phyloP scores from a whole-genome alignment of 2,797 vertebrate species.

The Heterohyrax brucei region DNA sequence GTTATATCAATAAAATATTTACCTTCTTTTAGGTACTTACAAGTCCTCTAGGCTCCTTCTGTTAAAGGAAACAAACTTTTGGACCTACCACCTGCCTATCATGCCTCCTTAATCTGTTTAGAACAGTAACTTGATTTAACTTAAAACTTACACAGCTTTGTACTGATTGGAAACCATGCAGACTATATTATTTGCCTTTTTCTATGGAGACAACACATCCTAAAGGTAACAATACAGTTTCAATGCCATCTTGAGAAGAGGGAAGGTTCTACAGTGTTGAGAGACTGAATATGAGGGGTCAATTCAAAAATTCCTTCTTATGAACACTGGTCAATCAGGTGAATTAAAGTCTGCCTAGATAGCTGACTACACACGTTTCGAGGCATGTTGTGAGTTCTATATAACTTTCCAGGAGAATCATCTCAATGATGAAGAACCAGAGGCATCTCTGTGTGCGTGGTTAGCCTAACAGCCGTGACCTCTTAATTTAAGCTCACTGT shows the following conservation, averaged over 20 bases:
- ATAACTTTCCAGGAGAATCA: not conserved
- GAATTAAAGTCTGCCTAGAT: slow-evolving; percentile 37
- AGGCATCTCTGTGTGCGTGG: not conserved
- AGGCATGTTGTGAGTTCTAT: not conserved
- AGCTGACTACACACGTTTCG: not conserved
- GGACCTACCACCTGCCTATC: not conserved
- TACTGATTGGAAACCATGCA: slow-evolving; percentile 9
- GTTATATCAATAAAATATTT: not conserved
- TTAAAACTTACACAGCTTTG: slow-evolving; percentile 48
- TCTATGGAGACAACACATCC: not conserved
- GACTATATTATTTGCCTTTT: slow-evolving; percentile 38
- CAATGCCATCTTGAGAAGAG: slow-evolving; percentile 23
- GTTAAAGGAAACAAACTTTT: slow-evolving; percentile 40
- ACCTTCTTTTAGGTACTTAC: slow-evolving; percentile 45
- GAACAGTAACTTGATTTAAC: slow-evolving; percentile 60
- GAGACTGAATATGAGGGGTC: slow-evolving; percentile 41
- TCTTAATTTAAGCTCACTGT: slow-evolving; percentile 20
- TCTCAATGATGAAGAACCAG: not conserved
- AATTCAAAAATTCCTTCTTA: slow-evolving; percentile 59
- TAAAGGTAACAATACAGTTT: slow-evolving; percentile 62
- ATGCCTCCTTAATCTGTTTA: slow-evolving; percentile 54
- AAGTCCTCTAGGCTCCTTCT: slow-evolving; percentile 8
- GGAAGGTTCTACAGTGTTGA: not conserved
- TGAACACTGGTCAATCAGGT: slow-evolving; percentile 4
- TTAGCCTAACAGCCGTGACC: not conserved